Percentiles rank a stretch among this genome's conserved stretches.
These are phyloP conservation scores for Acanthurus leucopareius DNA, from an alignment of 2,797 vertebrate species.

Conservation along the genomic window DNA sequence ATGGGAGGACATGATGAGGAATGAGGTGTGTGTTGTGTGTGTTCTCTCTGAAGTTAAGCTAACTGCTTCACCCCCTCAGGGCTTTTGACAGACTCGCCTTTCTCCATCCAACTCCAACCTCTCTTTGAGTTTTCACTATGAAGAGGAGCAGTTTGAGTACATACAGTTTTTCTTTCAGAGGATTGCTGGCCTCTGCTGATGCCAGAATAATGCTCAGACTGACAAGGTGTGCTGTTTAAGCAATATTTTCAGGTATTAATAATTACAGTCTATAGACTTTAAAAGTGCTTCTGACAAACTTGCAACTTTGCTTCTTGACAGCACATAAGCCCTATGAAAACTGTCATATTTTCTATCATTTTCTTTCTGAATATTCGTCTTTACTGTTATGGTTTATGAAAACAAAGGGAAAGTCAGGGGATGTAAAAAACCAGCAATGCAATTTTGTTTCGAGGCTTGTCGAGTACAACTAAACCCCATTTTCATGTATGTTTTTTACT, in stretches of 20 bases:
- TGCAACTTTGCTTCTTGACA: neutral
- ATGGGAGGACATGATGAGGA: slow-evolving; percentile 77
- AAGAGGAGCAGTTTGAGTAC: slow-evolving; percentile 6
- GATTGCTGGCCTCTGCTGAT: too few relatives aligned
- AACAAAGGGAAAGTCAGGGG: neutral
- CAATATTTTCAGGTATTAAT: neutral
- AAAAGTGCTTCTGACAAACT: neutral
- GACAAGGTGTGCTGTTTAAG: neutral
- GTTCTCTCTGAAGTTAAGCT: slow-evolving; percentile 72
- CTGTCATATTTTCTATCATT: neutral
- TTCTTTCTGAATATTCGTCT: neutral
- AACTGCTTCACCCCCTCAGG: slow-evolving; percentile 55
- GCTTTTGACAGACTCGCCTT: slow-evolving; percentile 31
- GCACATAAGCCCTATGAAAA: neutral
- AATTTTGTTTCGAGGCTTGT: neutral
- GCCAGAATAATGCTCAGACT: neutral
- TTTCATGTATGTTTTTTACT: neutral
- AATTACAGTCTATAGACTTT: neutral
- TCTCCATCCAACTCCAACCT: slow-evolving; percentile 35
- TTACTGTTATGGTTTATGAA: neutral
- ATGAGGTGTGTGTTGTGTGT: slow-evolving; percentile 64
- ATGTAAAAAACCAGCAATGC: neutral
- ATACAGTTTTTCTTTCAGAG: neutral
- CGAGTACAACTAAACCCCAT: neutral
- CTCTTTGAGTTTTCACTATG: slow-evolving; percentile 15